Percentiles rank a stretch among this genome's conserved stretches.
Conservation (phyloP, 2,888 invertebrate species). For the Coelopa pilipes region DNA sequence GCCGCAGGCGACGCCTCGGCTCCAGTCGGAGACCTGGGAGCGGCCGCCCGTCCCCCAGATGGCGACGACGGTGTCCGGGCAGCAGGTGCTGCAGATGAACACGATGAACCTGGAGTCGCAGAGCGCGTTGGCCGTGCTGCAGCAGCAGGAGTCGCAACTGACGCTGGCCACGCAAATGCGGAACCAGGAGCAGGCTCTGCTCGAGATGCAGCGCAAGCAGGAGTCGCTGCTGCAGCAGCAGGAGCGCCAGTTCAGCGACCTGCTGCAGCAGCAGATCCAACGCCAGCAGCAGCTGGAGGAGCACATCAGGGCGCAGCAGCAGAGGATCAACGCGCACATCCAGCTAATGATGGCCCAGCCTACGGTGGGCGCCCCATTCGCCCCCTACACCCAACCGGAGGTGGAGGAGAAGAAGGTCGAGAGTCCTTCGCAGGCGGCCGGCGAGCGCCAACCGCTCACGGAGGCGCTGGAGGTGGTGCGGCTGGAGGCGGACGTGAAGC, state of each 20-base stretch:
- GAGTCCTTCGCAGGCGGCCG: background rate
- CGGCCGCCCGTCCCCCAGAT: background rate
- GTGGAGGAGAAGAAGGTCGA: background rate
- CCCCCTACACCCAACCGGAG: background rate
- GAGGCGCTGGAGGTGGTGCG: slow-evolving; percentile 50
- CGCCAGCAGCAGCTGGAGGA: slow-evolving; percentile 64
- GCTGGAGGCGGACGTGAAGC: slow-evolving; percentile 60
- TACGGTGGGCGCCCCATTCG: background rate
- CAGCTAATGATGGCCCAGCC: slow-evolving; percentile 64
- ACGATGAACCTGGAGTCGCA: slow-evolving; percentile 57
- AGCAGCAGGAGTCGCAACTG: slow-evolving; percentile 65
- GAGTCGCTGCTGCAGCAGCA: slow-evolving; percentile 58
- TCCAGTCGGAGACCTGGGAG: background rate
- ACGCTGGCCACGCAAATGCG: slow-evolving; percentile 63
- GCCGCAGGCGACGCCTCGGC: background rate
- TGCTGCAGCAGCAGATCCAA: slow-evolving; percentile 62
- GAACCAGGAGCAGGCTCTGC: slow-evolving; percentile 59
- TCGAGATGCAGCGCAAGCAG: slow-evolving; percentile 65
- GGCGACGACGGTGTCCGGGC: slow-evolving; percentile 41
- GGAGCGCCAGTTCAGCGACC: slow-evolving; percentile 60
- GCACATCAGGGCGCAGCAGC: slow-evolving; percentile 63
- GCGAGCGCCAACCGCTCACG: slow-evolving; percentile 49
- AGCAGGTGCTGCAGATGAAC: slow-evolving; percentile 57
- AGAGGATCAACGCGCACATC: slow-evolving; percentile 64
- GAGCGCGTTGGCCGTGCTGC: slow-evolving; percentile 55